Base-by-base conservation (phyloP, 2,888 invertebrate genomes). In the Emesis furor region DNA sequence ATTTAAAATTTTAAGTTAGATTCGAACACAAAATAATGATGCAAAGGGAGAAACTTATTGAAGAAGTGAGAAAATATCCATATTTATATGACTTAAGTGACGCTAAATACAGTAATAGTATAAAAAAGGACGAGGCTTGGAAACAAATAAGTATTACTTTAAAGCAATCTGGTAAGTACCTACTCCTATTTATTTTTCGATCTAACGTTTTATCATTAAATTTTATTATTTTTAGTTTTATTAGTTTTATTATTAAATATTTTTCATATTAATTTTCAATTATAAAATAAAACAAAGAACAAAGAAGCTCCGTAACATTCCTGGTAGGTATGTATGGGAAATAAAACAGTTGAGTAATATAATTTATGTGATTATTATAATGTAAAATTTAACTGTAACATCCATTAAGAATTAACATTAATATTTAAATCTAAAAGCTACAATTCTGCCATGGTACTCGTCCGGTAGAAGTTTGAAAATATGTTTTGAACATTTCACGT, bases 11-110 rank as follows among this genome's bases (percentile, higher is more conserved):
- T 24, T 71, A 32, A 12, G 71, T 71, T 39, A 39, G 71, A 71
- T 71, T 71, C 71, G 24, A 71, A 71, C 71, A 71, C n/a, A 71
- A 71, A 71, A n/a, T 71, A 71, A 71, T 24, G 71, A 86, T 79
- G 84, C 62, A 84, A 81, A 84, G 77, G 83, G 78, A 86, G 79
- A 82, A 87, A 84, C 81, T 86, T 42, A 88, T 86, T 68, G 86
- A 88, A 88, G 86, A 87, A 85, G 88, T 88, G 84, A 79, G 89
- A 85, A 82, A 86, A 86, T 86, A 89, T 89, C 82, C 82, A 80
- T 86, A 77, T 85, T 82, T 87, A 83, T 88, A 89, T 86, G 84
- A 89, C 68, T 83, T 85, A 83, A 85, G 76, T 77, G 76, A 77
- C 2, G 6, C 76, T 17, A 77, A 77, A 77, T 86, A 88, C 72